These are phyloP conservation scores for Actinemys pallida DNA, from an alignment of 2,113 vertebrate genomes.

Conservation along the genomic window DNA sequence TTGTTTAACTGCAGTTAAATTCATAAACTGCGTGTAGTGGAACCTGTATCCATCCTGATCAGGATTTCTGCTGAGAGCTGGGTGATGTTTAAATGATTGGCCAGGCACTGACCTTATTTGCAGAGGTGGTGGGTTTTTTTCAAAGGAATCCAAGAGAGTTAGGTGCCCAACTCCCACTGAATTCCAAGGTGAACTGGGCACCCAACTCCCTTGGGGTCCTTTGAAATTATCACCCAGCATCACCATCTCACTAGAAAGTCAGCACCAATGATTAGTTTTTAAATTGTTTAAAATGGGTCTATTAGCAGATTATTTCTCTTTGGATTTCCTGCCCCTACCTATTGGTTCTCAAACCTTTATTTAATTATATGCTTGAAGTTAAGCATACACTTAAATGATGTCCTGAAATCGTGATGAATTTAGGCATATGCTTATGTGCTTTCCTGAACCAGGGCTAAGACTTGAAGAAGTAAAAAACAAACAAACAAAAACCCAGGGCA, in stretches of 20 bases:
- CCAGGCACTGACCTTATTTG: background rate
- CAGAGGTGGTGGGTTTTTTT: background rate
- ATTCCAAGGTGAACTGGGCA: background rate
- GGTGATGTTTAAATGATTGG: background rate
- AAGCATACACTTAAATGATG: background rate
- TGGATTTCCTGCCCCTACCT: background rate
- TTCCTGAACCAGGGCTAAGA: background rate
- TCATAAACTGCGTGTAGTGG: background rate
- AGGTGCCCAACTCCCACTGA: background rate
- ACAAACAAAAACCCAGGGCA: background rate
- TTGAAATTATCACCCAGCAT: background rate
- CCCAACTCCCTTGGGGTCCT: background rate
- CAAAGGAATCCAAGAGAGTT: background rate
- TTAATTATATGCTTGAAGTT: background rate
- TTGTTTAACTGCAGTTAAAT: background rate
- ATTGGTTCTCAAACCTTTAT: background rate
- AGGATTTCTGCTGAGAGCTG: background rate
- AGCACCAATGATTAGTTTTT: background rate
- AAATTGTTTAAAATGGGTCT: background rate
- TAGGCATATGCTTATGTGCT: background rate
- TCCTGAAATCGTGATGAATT: background rate
- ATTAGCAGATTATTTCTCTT: background rate
- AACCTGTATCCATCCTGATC: background rate
- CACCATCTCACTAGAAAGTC: background rate
- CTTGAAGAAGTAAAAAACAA: background rate